Percentiles rank a stretch among this genome's conserved stretches.
Conservation (phyloP, 1,140 invertebrate species). For the Helicorthomorpha holstii region DNA sequence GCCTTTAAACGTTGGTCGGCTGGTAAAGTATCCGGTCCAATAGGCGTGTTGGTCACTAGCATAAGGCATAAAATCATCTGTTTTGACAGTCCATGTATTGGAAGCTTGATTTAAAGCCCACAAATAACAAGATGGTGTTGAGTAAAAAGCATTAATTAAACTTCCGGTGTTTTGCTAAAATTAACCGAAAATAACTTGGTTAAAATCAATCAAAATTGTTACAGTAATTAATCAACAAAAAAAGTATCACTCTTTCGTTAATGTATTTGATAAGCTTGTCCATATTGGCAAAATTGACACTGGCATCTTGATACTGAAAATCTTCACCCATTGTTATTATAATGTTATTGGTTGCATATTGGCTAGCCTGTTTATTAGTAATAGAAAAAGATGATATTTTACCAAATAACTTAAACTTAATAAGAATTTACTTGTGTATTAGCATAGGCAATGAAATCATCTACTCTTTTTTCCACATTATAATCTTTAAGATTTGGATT, state of each 20-base stretch:
- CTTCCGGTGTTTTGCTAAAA: slow-evolving; percentile 36
- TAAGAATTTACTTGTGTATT: slow-evolving; percentile 19
- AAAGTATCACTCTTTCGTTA: slow-evolving; percentile 25
- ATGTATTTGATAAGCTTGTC: slow-evolving; percentile 54
- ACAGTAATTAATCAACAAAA: background rate
- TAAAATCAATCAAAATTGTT: background rate
- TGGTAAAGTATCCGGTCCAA: slow-evolving; percentile 94
- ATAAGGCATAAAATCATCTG: slow-evolving; percentile 82
- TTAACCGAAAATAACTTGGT: background rate
- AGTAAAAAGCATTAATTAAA: slow-evolving; percentile 49
- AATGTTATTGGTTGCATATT: slow-evolving; percentile 28
- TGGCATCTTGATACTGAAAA: slow-evolving; percentile 37
- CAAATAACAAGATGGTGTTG: slow-evolving; percentile 54
- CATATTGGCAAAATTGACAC: slow-evolving; percentile 43
- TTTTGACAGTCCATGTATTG: slow-evolving; percentile 33
- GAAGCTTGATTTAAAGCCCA: slow-evolving; percentile 38
- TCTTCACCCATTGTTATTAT: slow-evolving; percentile 39
- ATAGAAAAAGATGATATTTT: background rate
- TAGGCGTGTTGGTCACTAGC: slow-evolving; percentile 59
- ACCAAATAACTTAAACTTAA: background rate
- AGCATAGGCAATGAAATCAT: slow-evolving; percentile 24
- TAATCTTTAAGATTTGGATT: slow-evolving; percentile 25
- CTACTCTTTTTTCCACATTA: slow-evolving; percentile 26
- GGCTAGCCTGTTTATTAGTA: slow-evolving; percentile 8
- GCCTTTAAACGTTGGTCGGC: slow-evolving; percentile 39